phyloP scores from a whole-genome alignment of 2,888 invertebrate genomes.

The Caenorhabditis afra region DNA sequence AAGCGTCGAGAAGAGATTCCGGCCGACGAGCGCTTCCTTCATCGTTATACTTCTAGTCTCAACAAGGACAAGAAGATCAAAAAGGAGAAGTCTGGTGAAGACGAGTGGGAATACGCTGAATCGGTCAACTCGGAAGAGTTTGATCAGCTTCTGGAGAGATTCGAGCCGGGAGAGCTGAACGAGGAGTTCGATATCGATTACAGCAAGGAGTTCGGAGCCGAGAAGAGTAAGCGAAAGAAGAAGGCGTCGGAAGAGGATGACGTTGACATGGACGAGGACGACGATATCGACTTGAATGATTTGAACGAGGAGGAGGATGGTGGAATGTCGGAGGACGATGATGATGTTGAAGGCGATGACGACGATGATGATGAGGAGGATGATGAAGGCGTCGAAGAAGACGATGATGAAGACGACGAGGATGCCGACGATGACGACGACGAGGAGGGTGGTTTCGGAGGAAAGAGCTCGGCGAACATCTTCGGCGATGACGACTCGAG shows the following conservation, averaged over 20 bases:
- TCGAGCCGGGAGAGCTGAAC: constrained; percentile 81
- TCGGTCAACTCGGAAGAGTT: constrained; percentile 89
- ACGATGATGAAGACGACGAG: constrained; percentile 53
- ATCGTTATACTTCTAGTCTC: constrained; percentile 82
- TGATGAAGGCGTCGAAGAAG: constrained; percentile 64
- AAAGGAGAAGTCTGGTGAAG: constrained; percentile 81
- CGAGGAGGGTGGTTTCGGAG: constrained; percentile 54
- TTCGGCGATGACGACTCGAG: constrained; percentile 64
- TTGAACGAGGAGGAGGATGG: constrained; percentile 55
- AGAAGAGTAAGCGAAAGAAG: constrained; percentile 74
- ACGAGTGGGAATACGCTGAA: constrained; percentile 85
- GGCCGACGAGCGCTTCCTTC: constrained; percentile 91
- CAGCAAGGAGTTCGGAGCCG: constrained; percentile 81
- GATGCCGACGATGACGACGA: constrained; percentile 59
- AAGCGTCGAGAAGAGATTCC: constrained; percentile 85
- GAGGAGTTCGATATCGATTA: constrained; percentile 85
- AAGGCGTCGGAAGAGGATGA: constrained; percentile 70
- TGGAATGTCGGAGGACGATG: constrained; percentile 63
- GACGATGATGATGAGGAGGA: constrained; percentile 63
- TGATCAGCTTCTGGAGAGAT: constrained; percentile 85
- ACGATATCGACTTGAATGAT: constrained; percentile 56
- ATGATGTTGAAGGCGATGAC: constrained; percentile 60
- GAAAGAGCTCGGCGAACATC: constrained; percentile 43
- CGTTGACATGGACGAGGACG: constrained; percentile 66
- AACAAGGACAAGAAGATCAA: constrained; percentile 58